A percentile compares a stretch with the other conserved stretches of the same genome.
These are phyloP conservation scores for Sebastes schlegelii DNA, from an alignment of 2,113 vertebrate genomes.

Conservation along the genomic window DNA sequence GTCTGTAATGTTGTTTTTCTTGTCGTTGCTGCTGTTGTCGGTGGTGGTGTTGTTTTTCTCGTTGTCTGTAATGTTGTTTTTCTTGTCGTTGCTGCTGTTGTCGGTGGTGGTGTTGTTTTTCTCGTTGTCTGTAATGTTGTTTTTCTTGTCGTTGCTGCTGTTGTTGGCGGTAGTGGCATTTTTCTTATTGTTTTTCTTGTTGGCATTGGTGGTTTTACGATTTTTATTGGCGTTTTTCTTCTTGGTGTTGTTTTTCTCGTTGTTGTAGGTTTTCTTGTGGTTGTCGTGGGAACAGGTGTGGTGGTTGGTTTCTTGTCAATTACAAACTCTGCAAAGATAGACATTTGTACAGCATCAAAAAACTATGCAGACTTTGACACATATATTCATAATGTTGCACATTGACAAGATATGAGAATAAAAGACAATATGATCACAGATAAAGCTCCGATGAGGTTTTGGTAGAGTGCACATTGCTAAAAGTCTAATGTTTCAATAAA, in stretches of 20 bases:
- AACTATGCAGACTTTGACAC: neutral
- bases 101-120: constrained; percentile 34
- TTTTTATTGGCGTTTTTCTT: constrained; percentile 35
- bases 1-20: constrained; percentile 39
- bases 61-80: constrained; percentile 20
- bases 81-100: constrained; percentile 19
- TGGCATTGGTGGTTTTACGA: constrained; percentile 63
- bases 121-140: constrained; percentile 44
- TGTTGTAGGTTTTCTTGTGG: constrained; percentile 57
- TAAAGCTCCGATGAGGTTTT: neutral
- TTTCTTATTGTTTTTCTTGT: constrained; percentile 55
- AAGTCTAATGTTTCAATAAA: neutral
- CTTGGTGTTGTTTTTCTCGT: constrained; percentile 44
- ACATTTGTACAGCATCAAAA: neutral
- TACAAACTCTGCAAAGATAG: constrained; percentile 79
- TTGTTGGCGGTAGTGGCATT: constrained; percentile 8
- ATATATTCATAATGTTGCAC: neutral
- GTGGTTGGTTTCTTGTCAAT: constrained; percentile 82
- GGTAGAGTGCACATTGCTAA: too few relatives aligned
- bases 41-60: constrained; percentile 34
- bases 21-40: constrained; percentile 43
- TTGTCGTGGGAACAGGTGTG: constrained; percentile 73
- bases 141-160: constrained; percentile 7
- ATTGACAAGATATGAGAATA: neutral
- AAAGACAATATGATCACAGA: neutral